A percentile compares a stretch with the other conserved stretches of the same genome.
phyloP scores from a whole-genome alignment of 2,113 vertebrate species.

The Burhinus oedicnemus region DNA sequence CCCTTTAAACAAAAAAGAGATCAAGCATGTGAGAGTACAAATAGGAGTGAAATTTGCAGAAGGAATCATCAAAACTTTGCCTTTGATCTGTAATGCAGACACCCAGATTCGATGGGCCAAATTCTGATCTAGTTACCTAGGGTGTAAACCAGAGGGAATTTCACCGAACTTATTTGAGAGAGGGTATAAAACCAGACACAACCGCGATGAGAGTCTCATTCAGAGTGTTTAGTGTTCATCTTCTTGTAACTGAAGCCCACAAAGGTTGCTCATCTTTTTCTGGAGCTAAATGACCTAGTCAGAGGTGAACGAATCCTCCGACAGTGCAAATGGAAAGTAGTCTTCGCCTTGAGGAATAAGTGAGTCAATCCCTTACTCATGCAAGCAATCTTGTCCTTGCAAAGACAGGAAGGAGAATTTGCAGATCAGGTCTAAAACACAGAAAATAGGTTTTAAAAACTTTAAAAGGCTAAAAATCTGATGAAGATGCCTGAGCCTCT shows the following conservation, averaged over 20 bases:
- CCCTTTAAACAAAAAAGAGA: constrained; percentile 31
- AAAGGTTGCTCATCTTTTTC: neutral
- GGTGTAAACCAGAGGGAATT: neutral
- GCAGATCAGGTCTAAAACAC: neutral
- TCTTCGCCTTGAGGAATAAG: neutral
- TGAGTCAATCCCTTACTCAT: constrained; percentile 13
- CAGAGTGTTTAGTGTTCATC: neutral
- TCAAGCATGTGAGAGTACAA: neutral
- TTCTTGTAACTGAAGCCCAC: neutral
- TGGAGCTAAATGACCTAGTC: neutral
- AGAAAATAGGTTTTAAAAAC: neutral
- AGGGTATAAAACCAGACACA: neutral
- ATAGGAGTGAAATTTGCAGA: constrained; percentile 7
- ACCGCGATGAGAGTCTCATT: neutral
- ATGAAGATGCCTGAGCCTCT: neutral
- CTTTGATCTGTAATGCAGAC: constrained; percentile 8
- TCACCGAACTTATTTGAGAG: neutral
- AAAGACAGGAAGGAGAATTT: neutral
- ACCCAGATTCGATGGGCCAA: neutral
- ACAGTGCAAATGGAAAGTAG: neutral
- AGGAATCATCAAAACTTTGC: neutral
- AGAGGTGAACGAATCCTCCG: neutral
- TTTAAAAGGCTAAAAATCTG: neutral
- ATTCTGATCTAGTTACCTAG: neutral
- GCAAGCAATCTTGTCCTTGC: neutral